Evolutionary conservation across 2,888 invertebrate species (phyloP), one percentile per base, ranked within the genome.

Genomic region (Drosophila pseudotakahashii): DNA sequence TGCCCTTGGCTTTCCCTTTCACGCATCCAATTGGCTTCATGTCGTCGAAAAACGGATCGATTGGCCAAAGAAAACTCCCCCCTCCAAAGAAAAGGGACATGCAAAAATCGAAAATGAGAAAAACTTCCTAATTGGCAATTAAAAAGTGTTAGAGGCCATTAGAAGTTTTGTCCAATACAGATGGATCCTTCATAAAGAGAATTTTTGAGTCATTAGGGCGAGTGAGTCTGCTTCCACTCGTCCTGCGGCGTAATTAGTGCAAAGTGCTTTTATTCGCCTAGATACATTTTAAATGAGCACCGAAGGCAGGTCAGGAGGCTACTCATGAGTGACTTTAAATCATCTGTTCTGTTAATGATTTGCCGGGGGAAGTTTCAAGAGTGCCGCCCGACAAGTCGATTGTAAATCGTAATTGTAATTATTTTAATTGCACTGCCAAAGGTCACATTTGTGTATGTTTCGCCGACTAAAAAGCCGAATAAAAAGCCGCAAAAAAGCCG

Each of bases 121-220:
- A 66, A 81, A 83, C 79, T 86, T 81, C 67, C 67, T 84, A 84
- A 83, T 81, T 83, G 82, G 67, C 84, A 86, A 82, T 86, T 82
- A 79, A 79, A 83, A 75, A 70, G 63, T 77, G 63, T 81, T 76
- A 70, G 61, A 68, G 73, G 47, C 32, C 53, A 48, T 62, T 59
- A 52, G 62, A 55, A 63, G 63, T 66, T 63, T 62, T 34, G 39
- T 19, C 61, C 53, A 54, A 45, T 54, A 44, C 48, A 54, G 42
- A 37, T 48, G 30, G n/a, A 37, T 14, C 32, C 11, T 14, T 9
- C 48, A 61, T 48, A 63, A 63, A 63, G 45, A 14, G 62, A 61
- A 61, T 61, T 62, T 60, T 48, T 34, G 16, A 60, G 62, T 41
- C 34, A 60, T 60, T 14, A 34, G 44, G 44, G 14, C 47, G 32